A percentile compares a stretch with the other conserved stretches of the same genome.
phyloP scores from a whole-genome alignment of 1,140 invertebrate genomes.

The Ceratoteleas bidentatus region DNA sequence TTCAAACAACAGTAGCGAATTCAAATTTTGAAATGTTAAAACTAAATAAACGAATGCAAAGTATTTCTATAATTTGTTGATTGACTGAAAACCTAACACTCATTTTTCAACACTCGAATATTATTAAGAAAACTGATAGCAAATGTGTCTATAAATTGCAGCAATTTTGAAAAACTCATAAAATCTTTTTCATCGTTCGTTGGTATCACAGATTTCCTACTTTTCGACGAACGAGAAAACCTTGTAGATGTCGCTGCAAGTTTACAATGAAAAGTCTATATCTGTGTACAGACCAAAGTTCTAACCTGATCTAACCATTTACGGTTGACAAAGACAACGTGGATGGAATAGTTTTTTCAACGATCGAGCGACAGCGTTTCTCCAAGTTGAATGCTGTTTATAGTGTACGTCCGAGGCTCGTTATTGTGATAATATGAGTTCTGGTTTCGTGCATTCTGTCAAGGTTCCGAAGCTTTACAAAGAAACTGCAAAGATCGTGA shows the following conservation, averaged over 20 bases:
- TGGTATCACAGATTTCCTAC: not conserved
- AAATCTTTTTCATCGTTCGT: not conserved
- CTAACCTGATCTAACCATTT: conserved; percentile 17
- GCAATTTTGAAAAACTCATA: not conserved
- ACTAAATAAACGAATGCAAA: no score
- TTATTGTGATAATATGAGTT: conserved; percentile 67
- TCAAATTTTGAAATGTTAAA: no score
- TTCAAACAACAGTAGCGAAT: no score
- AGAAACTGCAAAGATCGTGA: conserved; percentile 85
- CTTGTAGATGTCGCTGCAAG: not conserved
- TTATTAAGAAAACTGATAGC: no score
- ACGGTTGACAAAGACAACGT: conserved; percentile 34
- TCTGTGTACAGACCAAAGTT: not conserved
- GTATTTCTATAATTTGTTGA: no score
- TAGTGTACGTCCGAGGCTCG: conserved; percentile 4
- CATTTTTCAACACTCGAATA: no score
- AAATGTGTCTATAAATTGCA: not conserved
- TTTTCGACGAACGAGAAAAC: not conserved
- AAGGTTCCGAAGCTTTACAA: conserved; percentile 90
- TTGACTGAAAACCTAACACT: no score
- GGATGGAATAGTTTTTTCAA: conserved; percentile 29
- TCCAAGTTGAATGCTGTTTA: conserved; percentile 17
- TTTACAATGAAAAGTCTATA: not conserved
- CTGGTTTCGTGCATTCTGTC: conserved; percentile 85
- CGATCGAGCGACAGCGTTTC: not conserved